A percentile compares a stretch with the other conserved stretches of the same genome.
Evolutionary conservation across 2,113 vertebrate genomes (phyloP).

Genomic region (Nothoprocta perdicaria): DNA sequence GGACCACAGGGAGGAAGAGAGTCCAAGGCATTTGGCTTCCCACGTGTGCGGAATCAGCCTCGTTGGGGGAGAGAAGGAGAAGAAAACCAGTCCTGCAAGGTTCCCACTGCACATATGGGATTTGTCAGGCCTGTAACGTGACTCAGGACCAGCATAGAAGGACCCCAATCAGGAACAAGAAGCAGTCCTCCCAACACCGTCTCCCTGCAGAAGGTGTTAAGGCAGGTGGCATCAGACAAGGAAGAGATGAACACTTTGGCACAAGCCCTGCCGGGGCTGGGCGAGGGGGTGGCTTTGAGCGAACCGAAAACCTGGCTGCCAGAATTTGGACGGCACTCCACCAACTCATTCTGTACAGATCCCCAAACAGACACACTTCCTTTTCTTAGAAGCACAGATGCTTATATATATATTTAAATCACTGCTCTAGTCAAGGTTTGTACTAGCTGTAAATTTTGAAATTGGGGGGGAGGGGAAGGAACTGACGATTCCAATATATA

Average conservation of each 20-base stretch:
- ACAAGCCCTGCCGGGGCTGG: not conserved
- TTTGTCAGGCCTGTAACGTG: not conserved
- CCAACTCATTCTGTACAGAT: constrained; percentile 62
- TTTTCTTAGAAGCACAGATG: constrained; percentile 70
- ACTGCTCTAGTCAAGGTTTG: constrained; percentile 53
- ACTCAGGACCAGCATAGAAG: not conserved
- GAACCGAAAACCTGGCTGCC: constrained; percentile 56
- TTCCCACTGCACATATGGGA: not conserved
- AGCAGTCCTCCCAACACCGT: not conserved
- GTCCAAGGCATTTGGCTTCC: not conserved
- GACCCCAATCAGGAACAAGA: not conserved
- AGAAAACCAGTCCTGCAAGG: not conserved
- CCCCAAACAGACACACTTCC: constrained; percentile 63
- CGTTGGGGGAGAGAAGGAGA: not conserved
- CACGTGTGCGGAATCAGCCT: not conserved
- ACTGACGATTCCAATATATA: constrained; percentile 54
- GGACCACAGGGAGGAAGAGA: not conserved
- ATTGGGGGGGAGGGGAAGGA: constrained; percentile 7
- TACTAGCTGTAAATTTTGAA: constrained; percentile 54
- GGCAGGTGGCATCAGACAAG: constrained; percentile 19
- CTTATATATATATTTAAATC: constrained; percentile 63
- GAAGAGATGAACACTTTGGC: constrained; percentile 17
- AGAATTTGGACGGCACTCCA: constrained; percentile 58
- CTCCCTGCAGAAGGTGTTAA: constrained; percentile 7
- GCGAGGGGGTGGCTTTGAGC: not conserved